Evolutionary conservation across 2,888 invertebrate species (phyloP), one percentile per base, ranked within the genome.

Genomic region (Chloroclysta siterata): DNA sequence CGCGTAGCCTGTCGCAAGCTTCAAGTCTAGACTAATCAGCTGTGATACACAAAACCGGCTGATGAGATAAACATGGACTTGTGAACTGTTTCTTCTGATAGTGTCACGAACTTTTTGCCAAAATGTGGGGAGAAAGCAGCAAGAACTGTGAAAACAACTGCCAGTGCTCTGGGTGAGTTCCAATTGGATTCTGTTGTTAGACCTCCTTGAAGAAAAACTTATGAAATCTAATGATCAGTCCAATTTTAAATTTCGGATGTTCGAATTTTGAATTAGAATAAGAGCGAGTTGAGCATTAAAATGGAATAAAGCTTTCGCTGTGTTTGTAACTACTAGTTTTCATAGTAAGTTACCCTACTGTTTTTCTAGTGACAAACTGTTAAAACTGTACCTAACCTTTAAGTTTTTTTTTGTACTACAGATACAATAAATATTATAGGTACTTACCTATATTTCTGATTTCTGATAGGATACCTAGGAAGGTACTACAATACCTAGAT

Each of bases 101-200:
- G 77, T 81, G 77, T 66, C 66, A 70, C 36, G 36, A 39, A 39
- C 36, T 39, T 62, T 72, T 72, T 73, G 56, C 17, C 70, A 89
- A 83, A 80, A 92, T 92, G 92, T 92, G 88, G 89, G 90, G 88
- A 17, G 89, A 84, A 66, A 87, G 79, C 78, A 89, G 89, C 70
- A 80, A 87, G 64, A 80, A 83, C 52, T 92, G 92, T 75, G 92
- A 92, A 66, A 77, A 70, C 1, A 87, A 91, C 79, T 92, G 92
- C 79, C 90, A 92, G 68, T 92, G 92, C 61, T 89, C 90, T 17
- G 90, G 90, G 92, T 92, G 69, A 84, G 90, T 84, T 70, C 47
- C 70, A 51, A 51, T 13, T 42, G 42, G 13, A 33, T 14, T 44
- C 44, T 60, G 46, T 41, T 28, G 55, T 55, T 60, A 56, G 64